Evolutionary conservation across 2,797 vertebrate species (phyloP).

Genomic region (Pseudochaenichthys georgianus): DNA sequence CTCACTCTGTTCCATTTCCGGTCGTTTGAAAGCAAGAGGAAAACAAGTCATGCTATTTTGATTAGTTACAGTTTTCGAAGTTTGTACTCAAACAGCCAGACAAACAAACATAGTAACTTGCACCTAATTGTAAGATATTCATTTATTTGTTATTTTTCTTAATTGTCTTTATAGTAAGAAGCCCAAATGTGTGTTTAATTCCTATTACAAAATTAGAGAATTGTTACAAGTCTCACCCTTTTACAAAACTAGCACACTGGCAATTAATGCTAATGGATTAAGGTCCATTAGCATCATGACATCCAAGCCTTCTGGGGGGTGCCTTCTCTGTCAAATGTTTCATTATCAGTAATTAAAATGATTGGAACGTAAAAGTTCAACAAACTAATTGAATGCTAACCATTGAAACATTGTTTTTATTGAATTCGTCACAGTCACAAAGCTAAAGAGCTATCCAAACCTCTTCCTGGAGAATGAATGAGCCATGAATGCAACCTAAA

Average conservation of each 20-base stretch:
- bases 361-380: not conserved
- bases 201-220: not conserved
- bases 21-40: not conserved
- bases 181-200: not conserved
- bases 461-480: not conserved
- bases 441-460: not conserved
- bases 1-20: constrained; percentile 28
- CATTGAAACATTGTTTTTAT: not conserved
- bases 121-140: too few species aligned
- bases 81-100: not conserved
- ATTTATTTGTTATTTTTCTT: too few species aligned
- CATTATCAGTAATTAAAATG: too few species aligned
- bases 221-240: not conserved
- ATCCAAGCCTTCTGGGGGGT: not conserved
- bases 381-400: not conserved
- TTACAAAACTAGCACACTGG: not conserved
- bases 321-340: not conserved
- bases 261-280: too few species aligned
- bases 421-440: not conserved
- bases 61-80: too few species aligned
- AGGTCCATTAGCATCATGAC: not conserved
- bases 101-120: not conserved
- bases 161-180: not conserved
- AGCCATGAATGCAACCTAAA: not conserved
- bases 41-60: not conserved